phyloP scores from a whole-genome alignment of 2,888 invertebrate genomes.

The Pyrgus malvae region DNA sequence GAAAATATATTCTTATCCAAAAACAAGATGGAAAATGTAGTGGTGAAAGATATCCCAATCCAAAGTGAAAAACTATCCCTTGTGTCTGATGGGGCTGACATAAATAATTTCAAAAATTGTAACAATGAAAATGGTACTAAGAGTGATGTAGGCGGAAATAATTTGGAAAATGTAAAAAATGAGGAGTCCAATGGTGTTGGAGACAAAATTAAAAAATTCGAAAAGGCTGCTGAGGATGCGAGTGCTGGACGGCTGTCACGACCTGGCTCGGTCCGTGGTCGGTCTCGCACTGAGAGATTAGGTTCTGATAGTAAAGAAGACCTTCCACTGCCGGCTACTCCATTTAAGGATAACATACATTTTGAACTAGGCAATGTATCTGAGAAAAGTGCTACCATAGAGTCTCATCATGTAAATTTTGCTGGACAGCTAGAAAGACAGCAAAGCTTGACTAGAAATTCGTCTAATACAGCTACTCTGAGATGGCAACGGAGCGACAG shows the following conservation, averaged over 20 bases:
- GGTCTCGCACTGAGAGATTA: conserved; percentile 47
- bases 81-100: conserved; percentile 32
- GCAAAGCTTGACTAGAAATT: conserved; percentile 45
- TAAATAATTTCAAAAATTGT: conserved; percentile 26
- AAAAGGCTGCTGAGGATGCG: conserved; percentile 71
- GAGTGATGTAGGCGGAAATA: conserved; percentile 27
- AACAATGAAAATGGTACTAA: conserved; percentile 22
- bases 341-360: conserved; percentile 59
- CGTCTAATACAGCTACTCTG: conserved; percentile 40
- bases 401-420: conserved; percentile 28
- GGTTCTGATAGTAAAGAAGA: conserved; percentile 55
- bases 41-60: conserved; percentile 44
- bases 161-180: conserved; percentile 29
- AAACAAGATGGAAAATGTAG: conserved; percentile 44
- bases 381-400: conserved; percentile 37
- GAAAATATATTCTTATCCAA: conserved; percentile 35
- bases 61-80: conserved; percentile 46
- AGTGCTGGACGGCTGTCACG: conserved; percentile 57
- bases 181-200: conserved; percentile 74
- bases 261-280: conserved; percentile 61
- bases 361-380: conserved; percentile 46
- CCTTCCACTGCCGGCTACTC: conserved; percentile 60
- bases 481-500: conserved; percentile 59
- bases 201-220: conserved; percentile 74
- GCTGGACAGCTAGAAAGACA: conserved; percentile 45